Evolutionary conservation across 2,888 invertebrate species (phyloP).

Genomic region (Zhengitettix transpicula): DNA sequence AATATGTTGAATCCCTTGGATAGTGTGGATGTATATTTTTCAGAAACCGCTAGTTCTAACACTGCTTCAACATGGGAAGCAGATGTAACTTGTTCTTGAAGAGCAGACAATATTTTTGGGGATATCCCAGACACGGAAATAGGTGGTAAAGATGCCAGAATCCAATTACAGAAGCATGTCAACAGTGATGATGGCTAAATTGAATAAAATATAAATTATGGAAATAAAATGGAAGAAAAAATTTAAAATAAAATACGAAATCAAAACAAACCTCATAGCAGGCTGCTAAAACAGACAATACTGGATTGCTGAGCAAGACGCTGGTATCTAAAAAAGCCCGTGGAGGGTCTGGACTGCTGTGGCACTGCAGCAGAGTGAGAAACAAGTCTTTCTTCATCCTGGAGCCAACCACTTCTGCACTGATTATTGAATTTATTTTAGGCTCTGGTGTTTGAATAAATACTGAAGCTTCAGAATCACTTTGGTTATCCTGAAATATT

Average conservation of each 20-base stretch:
- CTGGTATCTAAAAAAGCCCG: slow-evolving; percentile 43
- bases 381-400: slow-evolving; percentile 5
- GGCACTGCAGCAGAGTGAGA: slow-evolving; percentile 27
- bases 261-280: slow-evolving; percentile 41
- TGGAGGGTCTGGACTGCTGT: slow-evolving; percentile 38
- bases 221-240: not conserved
- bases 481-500: no score
- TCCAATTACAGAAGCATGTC: slow-evolving; percentile 42
- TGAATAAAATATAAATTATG: slow-evolving; percentile 5
- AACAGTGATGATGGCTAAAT: slow-evolving; percentile 42
- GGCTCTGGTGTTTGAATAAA: not conserved
- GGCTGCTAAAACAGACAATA: slow-evolving; percentile 47
- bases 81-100: slow-evolving; percentile 8
- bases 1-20: slow-evolving; percentile 51
- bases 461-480: not conserved
- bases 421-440: not conserved
- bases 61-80: slow-evolving; percentile 20
- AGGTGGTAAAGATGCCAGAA: slow-evolving; percentile 17
- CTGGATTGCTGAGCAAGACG: slow-evolving; percentile 36
- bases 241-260: not conserved
- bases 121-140: not conserved
- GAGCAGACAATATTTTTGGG: not conserved
- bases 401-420: not conserved
- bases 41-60: slow-evolving; percentile 34
- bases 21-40: slow-evolving; percentile 40